Base-by-base conservation (phyloP, 2,888 invertebrate species). In the Pyrgus malvae region DNA sequence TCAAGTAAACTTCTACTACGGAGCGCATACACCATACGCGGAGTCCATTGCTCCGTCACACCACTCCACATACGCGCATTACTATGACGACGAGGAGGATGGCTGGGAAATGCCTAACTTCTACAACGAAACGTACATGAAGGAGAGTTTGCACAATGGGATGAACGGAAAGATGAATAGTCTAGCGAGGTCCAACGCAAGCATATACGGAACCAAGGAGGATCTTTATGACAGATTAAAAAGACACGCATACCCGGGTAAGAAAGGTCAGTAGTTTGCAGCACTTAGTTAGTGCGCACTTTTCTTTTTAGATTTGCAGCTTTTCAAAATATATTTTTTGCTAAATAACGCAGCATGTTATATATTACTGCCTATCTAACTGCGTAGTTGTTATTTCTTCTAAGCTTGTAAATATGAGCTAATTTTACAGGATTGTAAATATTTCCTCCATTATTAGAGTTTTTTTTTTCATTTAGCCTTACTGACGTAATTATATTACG, bases 91-190 rank as follows among this genome's bases (percentile, higher is more conserved):
- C 68, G 98, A 98, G 76, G 98, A 98, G 82, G 98, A 98, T 70
- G 98, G 97, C 41, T 98, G 98, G 98, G 98, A 98, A 78, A 98
- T 98, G 98, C 98, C 98, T 0, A 98, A 98, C 83, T 98, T 98
- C 83, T 98, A 98, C 87, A 97, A 97, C 79, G 98, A 98, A 85
- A 97, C 97, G 1, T 98, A 98, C 76, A 97, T 98, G 97, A 98
- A 98, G 88, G 97, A 97, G 90, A 93, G 97, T 74, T 92, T 97
- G 54, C 97, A 97, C 81, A 96, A 95, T 68, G 95, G 95, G 16
- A 94, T 94, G 83, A 94, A 93, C 68, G 95, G 94, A 17, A 97
- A 97, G 83, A 96, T 97, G 95, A 97, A 97, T 88, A 97, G 97
- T 83, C 92, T 97, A 84, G 97, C 97, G 62, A 92, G 97, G 72